phyloP scores from a whole-genome alignment of 2,113 vertebrate genomes.

The Probosciger aterrimus region DNA sequence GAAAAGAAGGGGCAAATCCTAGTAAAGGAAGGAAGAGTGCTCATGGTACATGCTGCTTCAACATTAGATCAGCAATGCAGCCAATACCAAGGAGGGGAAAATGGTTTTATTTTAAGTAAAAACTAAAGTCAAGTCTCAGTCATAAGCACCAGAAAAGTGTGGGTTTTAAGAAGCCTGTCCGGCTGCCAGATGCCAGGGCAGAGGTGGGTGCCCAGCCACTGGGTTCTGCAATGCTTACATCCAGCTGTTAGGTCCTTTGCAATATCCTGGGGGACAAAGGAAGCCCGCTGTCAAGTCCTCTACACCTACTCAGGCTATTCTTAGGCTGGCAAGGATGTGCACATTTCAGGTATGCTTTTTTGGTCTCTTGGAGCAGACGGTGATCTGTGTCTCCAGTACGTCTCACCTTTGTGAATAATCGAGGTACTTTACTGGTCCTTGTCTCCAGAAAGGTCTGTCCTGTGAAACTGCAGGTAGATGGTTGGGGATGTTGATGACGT shows the following conservation, averaged over 20 bases:
- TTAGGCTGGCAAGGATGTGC: not conserved
- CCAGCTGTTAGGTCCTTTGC: not conserved
- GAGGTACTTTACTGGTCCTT: not conserved
- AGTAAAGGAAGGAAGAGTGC: not conserved
- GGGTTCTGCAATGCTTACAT: not conserved
- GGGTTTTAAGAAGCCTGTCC: not conserved
- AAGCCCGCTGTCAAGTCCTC: not conserved
- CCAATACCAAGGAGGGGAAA: not conserved
- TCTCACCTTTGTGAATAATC: not conserved
- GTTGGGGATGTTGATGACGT: not conserved
- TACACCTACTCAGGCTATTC: not conserved
- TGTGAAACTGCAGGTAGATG: not conserved
- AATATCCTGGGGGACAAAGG: not conserved
- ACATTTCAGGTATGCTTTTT: not conserved
- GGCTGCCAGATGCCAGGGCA: not conserved
- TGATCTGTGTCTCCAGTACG: not conserved
- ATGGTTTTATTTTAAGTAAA: not conserved
- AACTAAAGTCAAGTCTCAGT: not conserved
- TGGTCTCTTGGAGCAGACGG: not conserved
- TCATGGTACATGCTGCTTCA: not conserved
- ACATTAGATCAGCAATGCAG: not conserved
- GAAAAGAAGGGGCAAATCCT: not conserved
- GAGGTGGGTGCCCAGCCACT: rapidly evolving
- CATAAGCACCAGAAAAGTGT: not conserved
- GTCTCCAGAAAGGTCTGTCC: not conserved